Percentiles rank a stretch among this genome's conserved stretches.
phyloP scores from a whole-genome alignment of 2,888 invertebrate species.

The Xanthorhoe designata region DNA sequence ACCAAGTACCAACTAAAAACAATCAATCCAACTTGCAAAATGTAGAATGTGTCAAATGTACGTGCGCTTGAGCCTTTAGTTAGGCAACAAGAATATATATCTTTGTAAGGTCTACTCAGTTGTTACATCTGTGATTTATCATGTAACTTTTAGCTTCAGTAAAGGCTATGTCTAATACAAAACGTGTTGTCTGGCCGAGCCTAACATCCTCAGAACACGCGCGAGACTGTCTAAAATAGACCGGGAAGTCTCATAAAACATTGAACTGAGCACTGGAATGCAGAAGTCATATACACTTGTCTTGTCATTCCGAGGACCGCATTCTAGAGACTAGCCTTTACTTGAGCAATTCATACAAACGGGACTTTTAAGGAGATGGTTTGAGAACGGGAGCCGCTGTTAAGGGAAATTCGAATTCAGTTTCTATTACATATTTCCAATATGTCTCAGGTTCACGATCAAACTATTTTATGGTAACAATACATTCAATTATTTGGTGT shows the following conservation, averaged over 20 bases:
- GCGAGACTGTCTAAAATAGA: conserved; percentile 55
- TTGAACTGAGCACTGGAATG: conserved; percentile 55
- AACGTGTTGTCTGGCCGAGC: conserved; percentile 12
- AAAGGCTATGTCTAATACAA: background rate
- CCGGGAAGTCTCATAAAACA: conserved; percentile 57
- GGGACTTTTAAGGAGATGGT: background rate
- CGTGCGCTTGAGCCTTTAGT: background rate
- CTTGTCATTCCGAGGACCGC: conserved; percentile 13
- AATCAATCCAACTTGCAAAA: background rate
- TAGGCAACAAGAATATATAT: background rate
- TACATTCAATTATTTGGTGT: too few relatives aligned
- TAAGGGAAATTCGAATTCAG: too few relatives aligned
- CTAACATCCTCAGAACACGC: conserved; percentile 12
- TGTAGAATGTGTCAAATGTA: background rate
- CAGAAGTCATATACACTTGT: conserved; percentile 43
- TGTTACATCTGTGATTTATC: background rate
- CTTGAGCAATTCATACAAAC: conserved; percentile 4
- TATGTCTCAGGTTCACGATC: too few relatives aligned
- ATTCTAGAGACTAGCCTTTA: conserved; percentile 4
- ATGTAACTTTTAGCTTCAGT: background rate
- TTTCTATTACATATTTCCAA: too few relatives aligned
- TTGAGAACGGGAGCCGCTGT: background rate
- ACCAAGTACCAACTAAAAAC: background rate
- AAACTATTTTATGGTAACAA: too few relatives aligned
- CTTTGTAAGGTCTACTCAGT: background rate